Evolutionary conservation across 2,888 invertebrate species (phyloP).

Genomic region (Eulithis prunata): DNA sequence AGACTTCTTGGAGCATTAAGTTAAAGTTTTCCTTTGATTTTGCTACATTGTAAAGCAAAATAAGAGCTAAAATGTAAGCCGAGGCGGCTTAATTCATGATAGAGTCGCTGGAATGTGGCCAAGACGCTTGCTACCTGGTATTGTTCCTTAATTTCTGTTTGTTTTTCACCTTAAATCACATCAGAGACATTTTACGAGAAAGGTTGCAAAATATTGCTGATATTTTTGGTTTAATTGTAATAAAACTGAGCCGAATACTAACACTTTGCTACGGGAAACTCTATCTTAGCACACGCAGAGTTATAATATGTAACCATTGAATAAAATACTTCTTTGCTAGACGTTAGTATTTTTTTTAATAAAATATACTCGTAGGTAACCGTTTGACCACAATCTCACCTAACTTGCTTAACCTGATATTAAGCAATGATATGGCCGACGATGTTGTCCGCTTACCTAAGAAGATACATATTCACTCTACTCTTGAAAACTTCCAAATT

Average conservation of each 20-base stretch:
- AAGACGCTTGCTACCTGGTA: slow-evolving; percentile 40
- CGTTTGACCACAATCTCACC: too few relatives aligned
- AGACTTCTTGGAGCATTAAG: neutral
- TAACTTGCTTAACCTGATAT: too few relatives aligned
- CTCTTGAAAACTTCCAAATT: too few relatives aligned
- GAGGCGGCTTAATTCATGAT: slow-evolving; percentile 31
- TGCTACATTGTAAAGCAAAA: slow-evolving; percentile 16
- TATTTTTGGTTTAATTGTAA: neutral
- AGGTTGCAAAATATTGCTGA: neutral
- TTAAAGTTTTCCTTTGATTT: neutral
- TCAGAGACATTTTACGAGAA: slow-evolving; percentile 32
- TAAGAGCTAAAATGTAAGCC: slow-evolving; percentile 28
- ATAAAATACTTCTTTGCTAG: too few relatives aligned
- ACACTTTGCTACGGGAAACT: too few relatives aligned
- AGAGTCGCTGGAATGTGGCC: slow-evolving; percentile 36
- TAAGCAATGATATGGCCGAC: too few relatives aligned
- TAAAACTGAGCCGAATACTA: neutral
- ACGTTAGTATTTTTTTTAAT: too few relatives aligned
- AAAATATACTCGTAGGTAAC: too few relatives aligned
- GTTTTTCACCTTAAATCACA: slow-evolving; percentile 30
- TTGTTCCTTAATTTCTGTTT: slow-evolving; percentile 38
- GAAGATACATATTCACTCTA: too few relatives aligned
- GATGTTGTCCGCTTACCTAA: too few relatives aligned
- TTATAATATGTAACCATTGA: too few relatives aligned
- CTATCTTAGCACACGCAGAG: too few relatives aligned